A percentile compares a stretch with the other conserved stretches of the same genome.
Conservation (phyloP, 2,113 vertebrate species). For the Nycticryphes semicollaris region DNA sequence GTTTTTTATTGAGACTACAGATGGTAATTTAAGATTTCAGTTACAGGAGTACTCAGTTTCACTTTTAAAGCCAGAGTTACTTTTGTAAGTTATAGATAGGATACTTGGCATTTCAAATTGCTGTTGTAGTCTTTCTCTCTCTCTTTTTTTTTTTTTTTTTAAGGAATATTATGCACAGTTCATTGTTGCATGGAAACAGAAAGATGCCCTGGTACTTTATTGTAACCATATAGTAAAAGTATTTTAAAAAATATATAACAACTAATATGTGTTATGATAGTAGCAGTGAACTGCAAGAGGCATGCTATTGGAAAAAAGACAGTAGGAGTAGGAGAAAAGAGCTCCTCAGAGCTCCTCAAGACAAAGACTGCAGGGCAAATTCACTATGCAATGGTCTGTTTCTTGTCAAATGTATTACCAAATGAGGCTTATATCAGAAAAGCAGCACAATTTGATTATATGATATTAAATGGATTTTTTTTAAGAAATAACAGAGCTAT, state of each 20-base stretch:
- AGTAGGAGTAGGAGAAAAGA: background rate
- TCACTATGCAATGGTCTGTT: background rate
- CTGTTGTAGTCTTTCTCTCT: background rate
- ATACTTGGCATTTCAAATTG: background rate
- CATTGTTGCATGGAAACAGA: background rate
- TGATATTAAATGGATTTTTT: background rate
- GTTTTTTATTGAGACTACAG: background rate
- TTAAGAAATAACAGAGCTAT: background rate
- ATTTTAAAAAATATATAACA: background rate
- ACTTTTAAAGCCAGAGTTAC: background rate
- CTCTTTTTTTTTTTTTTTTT: background rate
- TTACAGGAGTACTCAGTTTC: background rate
- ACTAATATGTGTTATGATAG: background rate
- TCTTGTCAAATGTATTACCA: background rate
- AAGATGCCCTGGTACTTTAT: background rate
- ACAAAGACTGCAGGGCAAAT: background rate
- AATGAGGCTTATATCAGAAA: background rate
- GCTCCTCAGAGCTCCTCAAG: background rate
- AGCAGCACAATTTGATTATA: background rate
- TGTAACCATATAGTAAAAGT: rapidly evolving
- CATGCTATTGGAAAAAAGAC: background rate
- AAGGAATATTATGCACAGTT: background rate
- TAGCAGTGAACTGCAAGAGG: background rate
- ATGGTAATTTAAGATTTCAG: background rate
- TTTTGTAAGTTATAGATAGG: background rate